Evolutionary conservation across 1,140 invertebrate genomes (phyloP), one percentile per base, ranked within the genome.

Genomic region (Zaprionus africanus): DNA sequence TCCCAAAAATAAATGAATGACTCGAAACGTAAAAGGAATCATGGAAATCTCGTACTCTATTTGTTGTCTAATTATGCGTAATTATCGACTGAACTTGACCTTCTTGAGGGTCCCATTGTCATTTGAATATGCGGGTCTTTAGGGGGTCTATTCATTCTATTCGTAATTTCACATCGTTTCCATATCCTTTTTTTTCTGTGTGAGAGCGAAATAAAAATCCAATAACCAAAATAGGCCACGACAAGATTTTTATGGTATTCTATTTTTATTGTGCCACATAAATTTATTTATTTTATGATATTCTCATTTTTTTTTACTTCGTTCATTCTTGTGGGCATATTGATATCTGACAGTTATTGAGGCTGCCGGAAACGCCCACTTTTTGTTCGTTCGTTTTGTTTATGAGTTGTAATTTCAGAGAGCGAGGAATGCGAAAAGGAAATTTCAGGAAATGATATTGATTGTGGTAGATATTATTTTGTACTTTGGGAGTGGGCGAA

Each of bases 281-380:
- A 87, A 87, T 87, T 84, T 88, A 79, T 81, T 76, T 81, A 85
- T 79, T 88, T 78, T 90, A 84, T 84, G 70, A 62, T 63, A 70
- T 82, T 73, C 41, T n/a, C 41, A 6, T n/a, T 43, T 43, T 17
- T 43, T 46, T 11, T 46, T 46, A 15, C 7, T 74, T 57, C 71
- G 59, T 67, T 46, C 51, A 59, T 67, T 46, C 51, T 63, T 67
- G 69, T 63, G 49, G 62, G 60, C 72, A 87, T 71, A 79, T 88
- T 63, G 81, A 81, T 81, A 88, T 82, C 73, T 85, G 85, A 90
- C 85, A 85, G 69, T 78, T 90, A 90, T 90, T 90, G 81, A 54
- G 76, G 72, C 62, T 41, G 36, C 57, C 76, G 85, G 79, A 85
- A 85, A 90, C 85, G 85, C 85, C 85, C 79, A 70, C 60, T 84